phyloP scores from a whole-genome alignment of 2,797 vertebrate species.

The Oreortyx pictus region DNA sequence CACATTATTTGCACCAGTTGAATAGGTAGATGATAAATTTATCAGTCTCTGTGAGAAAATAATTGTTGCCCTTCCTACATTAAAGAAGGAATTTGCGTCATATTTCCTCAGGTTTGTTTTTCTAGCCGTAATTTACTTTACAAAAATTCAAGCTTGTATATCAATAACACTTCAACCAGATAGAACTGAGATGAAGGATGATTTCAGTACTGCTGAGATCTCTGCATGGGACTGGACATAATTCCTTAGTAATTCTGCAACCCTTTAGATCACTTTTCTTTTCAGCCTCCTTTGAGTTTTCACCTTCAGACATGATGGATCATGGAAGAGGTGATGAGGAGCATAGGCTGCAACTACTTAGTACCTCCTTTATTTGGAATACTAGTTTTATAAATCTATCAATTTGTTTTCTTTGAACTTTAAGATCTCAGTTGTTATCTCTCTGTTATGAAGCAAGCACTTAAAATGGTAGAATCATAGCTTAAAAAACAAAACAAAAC shows the following conservation, averaged over 20 bases:
- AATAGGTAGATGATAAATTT: background rate
- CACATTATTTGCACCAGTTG: background rate
- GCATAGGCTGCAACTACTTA: fast-evolving
- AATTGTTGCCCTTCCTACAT: background rate
- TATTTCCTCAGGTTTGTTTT: background rate
- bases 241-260: background rate
- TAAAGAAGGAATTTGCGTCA: background rate
- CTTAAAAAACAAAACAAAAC: background rate
- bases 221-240: background rate
- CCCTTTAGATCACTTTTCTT: background rate
- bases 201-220: background rate
- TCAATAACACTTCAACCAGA: background rate
- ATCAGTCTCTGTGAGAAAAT: background rate
- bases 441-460: background rate
- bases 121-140: background rate
- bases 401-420: background rate
- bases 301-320: fast-evolving
- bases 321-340: background rate
- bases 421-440: background rate
- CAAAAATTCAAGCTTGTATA: background rate
- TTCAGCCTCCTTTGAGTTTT: background rate
- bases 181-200: background rate
- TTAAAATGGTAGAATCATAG: background rate
- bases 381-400: background rate
- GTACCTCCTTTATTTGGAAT: background rate